Base-by-base conservation (phyloP, 2,888 invertebrate species). In the Hymenopus coronatus region DNA sequence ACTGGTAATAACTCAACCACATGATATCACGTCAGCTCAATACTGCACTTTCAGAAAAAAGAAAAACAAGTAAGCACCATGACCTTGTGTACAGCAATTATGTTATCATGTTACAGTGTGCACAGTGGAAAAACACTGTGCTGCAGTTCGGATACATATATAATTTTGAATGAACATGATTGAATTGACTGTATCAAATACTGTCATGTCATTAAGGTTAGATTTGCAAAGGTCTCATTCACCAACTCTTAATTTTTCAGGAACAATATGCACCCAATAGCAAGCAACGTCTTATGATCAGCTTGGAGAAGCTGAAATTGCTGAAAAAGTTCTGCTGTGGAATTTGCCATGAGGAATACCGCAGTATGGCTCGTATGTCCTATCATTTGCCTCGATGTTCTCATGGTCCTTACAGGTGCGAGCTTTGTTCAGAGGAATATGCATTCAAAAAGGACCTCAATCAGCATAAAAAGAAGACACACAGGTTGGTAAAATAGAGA, bases 341-440 rank as follows among this genome's bases (percentile, higher is more conserved):
- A 3, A 40, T 89, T 27, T 91, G 91, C 84, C 89, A 87, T 28
- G 91, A 91, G 86, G 91, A 91, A 82, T 91, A 90, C 84, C 90
- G 91, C 40, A 91, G 91, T 89, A 83, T 90, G 30, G 82, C 86
- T 14, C 90, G 91, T 28, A 91, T 91, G 87, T 84, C 89, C 15
- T 91, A 90, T 85, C 91, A 91, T 54, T 88, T 91, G 82, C 85
- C 89, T 2, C 90, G 90, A 2, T 91, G 91, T 82, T 84, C 85
- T 1, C 84, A 86, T 40, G 91, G 91, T 8, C 91, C 91, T 4
- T 91, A 90, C 84, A 28, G 82, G 20, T 91, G 91, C 87, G 90
- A 90, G 83, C 81, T 91, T 12, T 91, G 91, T 87, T 27, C 83
- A 33, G 82, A 88, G 82, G 82, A 90, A 70, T 91, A 88, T 87